Conservation (phyloP, 2,888 invertebrate species). For the Dysmachus trigonus region DNA sequence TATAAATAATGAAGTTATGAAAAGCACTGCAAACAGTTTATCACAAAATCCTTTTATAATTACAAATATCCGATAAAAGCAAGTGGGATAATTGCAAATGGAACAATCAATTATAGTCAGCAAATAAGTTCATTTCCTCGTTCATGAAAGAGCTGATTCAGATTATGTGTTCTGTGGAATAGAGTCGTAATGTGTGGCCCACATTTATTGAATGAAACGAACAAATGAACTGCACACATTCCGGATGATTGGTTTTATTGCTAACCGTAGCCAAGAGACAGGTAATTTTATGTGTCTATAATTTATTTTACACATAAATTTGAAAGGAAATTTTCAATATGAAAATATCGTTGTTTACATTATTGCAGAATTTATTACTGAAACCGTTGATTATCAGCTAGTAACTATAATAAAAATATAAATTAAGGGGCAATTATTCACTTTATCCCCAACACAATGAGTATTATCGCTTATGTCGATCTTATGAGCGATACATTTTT, state of each 20-base stretch:
- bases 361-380: neutral
- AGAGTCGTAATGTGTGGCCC: neutral
- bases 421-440: no score
- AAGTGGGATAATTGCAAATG: neutral
- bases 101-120: neutral
- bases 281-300: neutral
- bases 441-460: no score
- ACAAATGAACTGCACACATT: neutral
- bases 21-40: neutral
- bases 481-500: no score
- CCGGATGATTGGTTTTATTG: neutral
- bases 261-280: neutral
- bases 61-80: neutral
- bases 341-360: neutral
- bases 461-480: no score
- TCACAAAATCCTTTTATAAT: neutral
- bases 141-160: neutral
- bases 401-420: no score
- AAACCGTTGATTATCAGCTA: no score
- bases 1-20: neutral
- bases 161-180: no score
- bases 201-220: neutral
- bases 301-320: neutral
- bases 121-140: neutral
- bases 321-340: neutral